phyloP scores from a whole-genome alignment of 1,140 invertebrate species.

The Gerris buenoi region DNA sequence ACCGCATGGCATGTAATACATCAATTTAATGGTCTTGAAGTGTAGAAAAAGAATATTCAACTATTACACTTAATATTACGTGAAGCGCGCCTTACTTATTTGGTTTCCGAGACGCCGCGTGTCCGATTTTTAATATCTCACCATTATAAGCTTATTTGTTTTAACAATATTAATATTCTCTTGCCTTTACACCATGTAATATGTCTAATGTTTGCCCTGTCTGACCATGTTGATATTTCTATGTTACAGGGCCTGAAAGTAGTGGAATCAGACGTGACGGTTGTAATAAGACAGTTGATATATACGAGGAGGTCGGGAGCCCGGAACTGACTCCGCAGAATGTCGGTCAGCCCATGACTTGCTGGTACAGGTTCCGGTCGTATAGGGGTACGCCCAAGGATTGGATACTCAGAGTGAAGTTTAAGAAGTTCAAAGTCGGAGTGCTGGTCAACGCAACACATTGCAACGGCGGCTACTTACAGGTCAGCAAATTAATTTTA shows the following conservation, averaged over 20 bases:
- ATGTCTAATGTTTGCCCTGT: no score
- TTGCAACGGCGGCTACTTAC: slow-evolving; percentile 70
- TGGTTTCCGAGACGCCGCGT: no score
- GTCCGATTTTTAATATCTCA: no score
- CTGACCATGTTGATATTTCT: slow-evolving; percentile 17
- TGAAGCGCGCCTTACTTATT: no score
- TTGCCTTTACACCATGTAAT: no score
- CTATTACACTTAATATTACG: no score
- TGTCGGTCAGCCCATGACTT: slow-evolving; percentile 65
- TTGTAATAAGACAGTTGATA: slow-evolving; percentile 83
- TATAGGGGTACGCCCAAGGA: slow-evolving; percentile 67
- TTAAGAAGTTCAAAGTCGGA: slow-evolving; percentile 84
- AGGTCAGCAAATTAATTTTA: slow-evolving; percentile 39
- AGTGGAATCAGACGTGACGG: slow-evolving; percentile 44
- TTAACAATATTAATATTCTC: no score
- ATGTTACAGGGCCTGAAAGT: slow-evolving; percentile 38
- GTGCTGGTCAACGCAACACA: slow-evolving; percentile 67
- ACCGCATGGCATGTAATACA: no score
- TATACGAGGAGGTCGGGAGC: slow-evolving; percentile 75
- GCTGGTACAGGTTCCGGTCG: slow-evolving; percentile 73
- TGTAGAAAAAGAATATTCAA: no score
- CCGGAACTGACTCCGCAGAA: slow-evolving; percentile 68
- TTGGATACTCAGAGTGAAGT: slow-evolving; percentile 74
- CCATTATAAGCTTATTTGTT: no score
- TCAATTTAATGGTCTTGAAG: no score